Evolutionary conservation across 2,797 vertebrate species (phyloP), one percentile per base, ranked within the genome.

Genomic region (Phrynocephalus vlangalii): DNA sequence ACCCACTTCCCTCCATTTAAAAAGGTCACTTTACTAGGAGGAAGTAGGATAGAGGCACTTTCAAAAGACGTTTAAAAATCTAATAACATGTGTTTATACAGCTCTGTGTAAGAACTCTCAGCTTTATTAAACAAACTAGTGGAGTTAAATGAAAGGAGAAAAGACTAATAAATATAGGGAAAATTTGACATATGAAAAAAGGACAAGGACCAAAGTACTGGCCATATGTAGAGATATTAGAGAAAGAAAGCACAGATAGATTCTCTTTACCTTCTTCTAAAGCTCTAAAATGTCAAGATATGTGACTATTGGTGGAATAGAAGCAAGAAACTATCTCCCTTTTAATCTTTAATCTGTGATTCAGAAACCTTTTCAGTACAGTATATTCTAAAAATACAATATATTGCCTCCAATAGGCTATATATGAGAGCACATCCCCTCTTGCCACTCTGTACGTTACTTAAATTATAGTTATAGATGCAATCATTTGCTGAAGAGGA

Each of bases 1-100:
- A 98, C 98, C 98, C 98, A 98, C 98, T 99, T 99, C 98, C 98
- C 98, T 98, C 97, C 96, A 97, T 97, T 97, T 97, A 97, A 97
- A 97, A 97, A 97, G 97, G 97, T 97, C 97, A 97, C 97, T 97
- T 97, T 97, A 97, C 96, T 97, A 96, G 92, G 90, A 96, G 92
- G 95, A 95, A 97, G 96, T 95, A 95, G 94, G 96, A 96, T 95
- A 97, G 96, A 97, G 95, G 96, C 96, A 96, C 96, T 96, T 97
- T 96, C 95, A 96, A 96, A 97, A 97, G 94, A 96, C 95, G 96
- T 96, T 96, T 96, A 94, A 96, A 88, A 96, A 96, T 96, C 94
- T 94, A 95, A 94, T 95, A 97, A 95, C 95, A 96, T 90, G 90
- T 96, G 96, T 96, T 96, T 96, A 94, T 94, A 94, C 95, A 95